Base-by-base conservation (phyloP, 1,140 invertebrate species). In the Listronotus bonariensis region DNA sequence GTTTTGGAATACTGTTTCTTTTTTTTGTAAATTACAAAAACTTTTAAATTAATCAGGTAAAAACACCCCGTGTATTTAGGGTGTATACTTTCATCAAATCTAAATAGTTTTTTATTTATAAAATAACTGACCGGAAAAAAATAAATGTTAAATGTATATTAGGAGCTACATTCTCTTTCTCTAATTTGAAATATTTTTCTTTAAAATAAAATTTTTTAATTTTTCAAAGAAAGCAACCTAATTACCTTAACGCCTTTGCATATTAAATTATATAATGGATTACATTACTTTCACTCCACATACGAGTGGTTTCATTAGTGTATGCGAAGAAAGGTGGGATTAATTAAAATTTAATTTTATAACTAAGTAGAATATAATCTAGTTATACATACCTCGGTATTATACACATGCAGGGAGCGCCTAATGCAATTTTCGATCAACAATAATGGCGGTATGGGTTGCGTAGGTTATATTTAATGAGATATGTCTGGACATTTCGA, bases 241-340 rank as follows among this genome's bases (percentile, higher is more conserved):
- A 55, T 42, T 55, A 3, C 36, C 41, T 42, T 38, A 55, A 40
- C 40, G 40, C 53, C 53, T 55, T 55, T 42, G 53, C 53, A 55
- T 42, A 55, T 41, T 52, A 3, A 34, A 32, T 34, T 32, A 52
- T 52, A n/a, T 52, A 52, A 52, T 36, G 49, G 49, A 52, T 52
- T 52, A n/a, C 40, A 40, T 40, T 55, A 55, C 53, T 55, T 55
- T 55, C 53, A 55, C 51, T 53, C n/a, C 12, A 53, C 53, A 31
- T 41, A 42, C 17, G 40, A 20, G 26, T 20, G 17, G 20, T 32
- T 36, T 11, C 49, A 31, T 52, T 52, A 32, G 12, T 52, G 12
- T 52, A 26, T n/a, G 18, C 20, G 12, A 55, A 41, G 43, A 57
- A 45, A 57, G 55, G 55, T 57, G 20, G 20, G 38, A 26, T 46